Base-by-base conservation (phyloP, 2,113 vertebrate genomes). In the Ornithorhynchus anatinus region DNA sequence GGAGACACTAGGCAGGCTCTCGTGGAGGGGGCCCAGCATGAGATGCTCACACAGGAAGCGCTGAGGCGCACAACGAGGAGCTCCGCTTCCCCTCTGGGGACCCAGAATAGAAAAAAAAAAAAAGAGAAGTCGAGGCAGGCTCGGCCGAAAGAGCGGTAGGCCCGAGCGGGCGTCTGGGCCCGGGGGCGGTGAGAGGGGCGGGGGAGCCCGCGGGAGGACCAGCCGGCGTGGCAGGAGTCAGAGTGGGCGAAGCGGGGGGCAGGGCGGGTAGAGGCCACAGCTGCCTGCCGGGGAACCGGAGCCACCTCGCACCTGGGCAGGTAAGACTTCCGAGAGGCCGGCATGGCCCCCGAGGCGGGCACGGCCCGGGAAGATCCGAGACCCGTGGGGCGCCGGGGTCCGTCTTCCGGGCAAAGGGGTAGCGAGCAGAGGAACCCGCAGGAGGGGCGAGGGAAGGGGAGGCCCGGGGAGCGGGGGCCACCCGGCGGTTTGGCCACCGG, bases 111-210 rank as follows among this genome's bases (percentile, higher is more conserved):
- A 16, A 22, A 50, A 16, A 16, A 17, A 27, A 27, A 27, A 22
- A 48, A 67, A 69, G 63, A 75, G 54, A 61, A 75, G 64, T 69
- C 56, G 57, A 61, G 48, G 22, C 29, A 32, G 40, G 56, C 54
- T 61, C 67, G 23, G 25, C 25, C 47, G 14, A 27, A 16, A 20
- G 11, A 23, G 31, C 15, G 14, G 45, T 16, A 48, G 45, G n/a
- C n/a, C n/a, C n/a, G n/a, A 3, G 15, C 25, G 8, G 16, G 25
- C 31, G 25, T 14, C 15, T 50, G 25, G 45, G 45, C 23, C 23
- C 10, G 23, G 45, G 25, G 8, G 23, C 15, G 19, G 47, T 23
- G 47, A 29, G 47, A 17, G 31, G 8, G 47, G 9, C 4, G 7
- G 7, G 25, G 2, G 3, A 5, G 45, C n/a, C n/a, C n/a, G n/a